Evolutionary conservation across 2,113 vertebrate species (phyloP), one percentile per base, ranked within the genome.

Genomic region (Narcine bancroftii): DNA sequence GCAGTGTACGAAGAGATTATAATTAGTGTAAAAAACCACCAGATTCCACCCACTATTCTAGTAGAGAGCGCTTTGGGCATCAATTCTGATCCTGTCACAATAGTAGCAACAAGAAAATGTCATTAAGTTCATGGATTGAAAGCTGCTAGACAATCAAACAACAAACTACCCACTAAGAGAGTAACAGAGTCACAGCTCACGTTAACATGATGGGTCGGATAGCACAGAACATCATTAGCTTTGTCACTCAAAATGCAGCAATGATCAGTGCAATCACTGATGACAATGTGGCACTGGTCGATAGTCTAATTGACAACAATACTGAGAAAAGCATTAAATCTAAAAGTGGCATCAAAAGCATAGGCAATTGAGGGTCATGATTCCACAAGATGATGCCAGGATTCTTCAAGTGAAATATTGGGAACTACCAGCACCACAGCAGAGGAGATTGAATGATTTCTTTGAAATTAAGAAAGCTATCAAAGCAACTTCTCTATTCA

Each of bases 11-110:
- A 99, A 92, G 99, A 99, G 94, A 99, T 98, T 94, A 99, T 98
- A 95, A 99, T 99, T 94, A 99, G 94, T 47, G 98, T 99, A 94
- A 99, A 99, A 96, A 99, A 99, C 98, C 99, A 99, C 99, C 99
- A 99, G 95, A 99, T 99, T 93, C 98, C 99, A 94, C 98, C 98
- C 85, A 99, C 98, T 95, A 99, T 99, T 96, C 99, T 97, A 77
- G 99, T 99, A 19, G 99, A 99, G 93, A 99, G 97, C 93, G 99
- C 99, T 96, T 98, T 99, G 92, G 99, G 99, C 99, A 99, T 99
- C 95, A 99, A 95, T 94, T 99, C 99, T 87, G 99, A 99, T 93
- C 99, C 99, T 99, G 95, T 94, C 93, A 93, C 75, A 93, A 96
- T 73, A 95, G 93, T 93, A 96, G 93, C 93, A 95, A 94, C 94